phyloP scores from a whole-genome alignment of 2,888 invertebrate genomes.

The Lithophane leautieri region DNA sequence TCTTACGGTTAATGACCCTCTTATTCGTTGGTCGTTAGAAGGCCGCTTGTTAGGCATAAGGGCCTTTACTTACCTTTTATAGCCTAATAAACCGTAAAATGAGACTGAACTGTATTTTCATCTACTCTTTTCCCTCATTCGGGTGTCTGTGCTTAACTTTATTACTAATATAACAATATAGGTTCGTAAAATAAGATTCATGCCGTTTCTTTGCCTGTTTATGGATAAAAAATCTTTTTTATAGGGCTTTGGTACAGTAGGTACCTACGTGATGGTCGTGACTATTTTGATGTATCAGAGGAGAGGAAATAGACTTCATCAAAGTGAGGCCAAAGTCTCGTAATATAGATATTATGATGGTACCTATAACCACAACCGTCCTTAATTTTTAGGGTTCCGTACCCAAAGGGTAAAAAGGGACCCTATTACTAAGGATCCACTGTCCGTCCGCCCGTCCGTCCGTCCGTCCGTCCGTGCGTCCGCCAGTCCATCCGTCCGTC shows the following conservation, averaged over 20 bases:
- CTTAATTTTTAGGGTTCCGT: not conserved
- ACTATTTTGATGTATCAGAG: not conserved
- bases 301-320: not conserved
- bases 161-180: constrained; percentile 28
- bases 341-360: not conserved
- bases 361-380: not conserved
- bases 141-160: constrained; percentile 36
- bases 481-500: too few species aligned
- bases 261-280: too few species aligned
- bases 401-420: too few species aligned
- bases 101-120: constrained; percentile 47
- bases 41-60: constrained; percentile 55
- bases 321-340: not conserved
- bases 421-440: too few species aligned
- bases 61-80: constrained; percentile 60
- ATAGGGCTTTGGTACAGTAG: not conserved
- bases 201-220: not conserved
- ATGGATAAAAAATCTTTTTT: not conserved
- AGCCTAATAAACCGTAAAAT: constrained; percentile 60
- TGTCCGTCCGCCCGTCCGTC: too few species aligned
- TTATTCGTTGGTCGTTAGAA: constrained; percentile 52
- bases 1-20: constrained; percentile 36
- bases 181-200: constrained; percentile 20
- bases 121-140: constrained; percentile 41
- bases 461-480: too few species aligned